Percentiles rank a stretch among this genome's conserved stretches.
Conservation (phyloP, 1,140 invertebrate species). For the Leptestheria dahalacensis region DNA sequence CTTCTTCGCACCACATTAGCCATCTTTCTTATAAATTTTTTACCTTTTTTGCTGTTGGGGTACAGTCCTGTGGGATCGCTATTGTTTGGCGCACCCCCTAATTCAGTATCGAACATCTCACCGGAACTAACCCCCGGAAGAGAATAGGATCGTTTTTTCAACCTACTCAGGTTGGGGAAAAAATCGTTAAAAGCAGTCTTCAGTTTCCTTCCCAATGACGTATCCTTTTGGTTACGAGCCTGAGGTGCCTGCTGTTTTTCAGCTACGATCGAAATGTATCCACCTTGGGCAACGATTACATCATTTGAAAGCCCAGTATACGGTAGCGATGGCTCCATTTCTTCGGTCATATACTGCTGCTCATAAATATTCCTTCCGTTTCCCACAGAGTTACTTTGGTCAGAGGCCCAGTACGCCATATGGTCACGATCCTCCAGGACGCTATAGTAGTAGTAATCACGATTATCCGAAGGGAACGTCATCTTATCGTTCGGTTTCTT, state of each 20-base stretch:
- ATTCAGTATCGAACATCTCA: not conserved
- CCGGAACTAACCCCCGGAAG: constrained; percentile 3
- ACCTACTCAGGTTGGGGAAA: constrained; percentile 61
- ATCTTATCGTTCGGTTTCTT: not conserved
- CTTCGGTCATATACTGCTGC: too few species aligned
- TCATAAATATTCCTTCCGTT: too few species aligned
- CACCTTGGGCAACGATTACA: constrained; percentile 60
- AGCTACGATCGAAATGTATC: constrained; percentile 58
- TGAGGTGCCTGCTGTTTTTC: constrained; percentile 28
- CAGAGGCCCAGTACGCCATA: too few species aligned
- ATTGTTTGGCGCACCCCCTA: not conserved
- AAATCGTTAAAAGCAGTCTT: constrained; percentile 64
- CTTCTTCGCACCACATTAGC: not conserved
- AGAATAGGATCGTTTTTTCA: constrained; percentile 41
- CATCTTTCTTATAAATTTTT: constrained; percentile 1
- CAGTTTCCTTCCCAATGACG: constrained; percentile 38
- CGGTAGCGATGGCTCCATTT: not conserved
- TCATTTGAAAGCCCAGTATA: constrained; percentile 24
- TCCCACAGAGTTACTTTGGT: too few species aligned
- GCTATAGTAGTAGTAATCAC: not conserved
- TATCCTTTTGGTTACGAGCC: not conserved
- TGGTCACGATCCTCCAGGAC: not conserved
- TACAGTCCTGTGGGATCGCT: not conserved
- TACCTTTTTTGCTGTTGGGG: not conserved
- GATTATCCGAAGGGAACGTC: not conserved